phyloP scores from a whole-genome alignment of 2,113 vertebrate species.

The Sturnus vulgaris region DNA sequence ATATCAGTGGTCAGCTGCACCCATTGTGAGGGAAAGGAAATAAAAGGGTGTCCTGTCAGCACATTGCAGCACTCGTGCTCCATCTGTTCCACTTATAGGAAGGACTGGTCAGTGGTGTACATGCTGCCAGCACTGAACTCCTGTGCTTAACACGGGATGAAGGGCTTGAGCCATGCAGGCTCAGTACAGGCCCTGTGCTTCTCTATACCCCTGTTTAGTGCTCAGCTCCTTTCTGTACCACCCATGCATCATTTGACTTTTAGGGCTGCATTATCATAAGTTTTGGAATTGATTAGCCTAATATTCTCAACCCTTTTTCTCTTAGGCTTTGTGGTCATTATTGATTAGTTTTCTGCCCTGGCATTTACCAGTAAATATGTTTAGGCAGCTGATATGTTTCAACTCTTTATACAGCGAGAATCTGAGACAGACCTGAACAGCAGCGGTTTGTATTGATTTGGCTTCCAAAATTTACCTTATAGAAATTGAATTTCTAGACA shows the following conservation, averaged over 20 bases:
- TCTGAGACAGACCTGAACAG: not conserved
- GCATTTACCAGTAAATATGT: not conserved
- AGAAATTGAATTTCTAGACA: slow-evolving; percentile 5
- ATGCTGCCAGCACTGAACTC: not conserved
- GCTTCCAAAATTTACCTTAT: not conserved
- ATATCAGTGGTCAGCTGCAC: not conserved
- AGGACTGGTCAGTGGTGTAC: not conserved
- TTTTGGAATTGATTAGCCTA: not conserved
- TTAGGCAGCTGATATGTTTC: not conserved
- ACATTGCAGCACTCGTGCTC: not conserved
- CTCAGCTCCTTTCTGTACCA: not conserved
- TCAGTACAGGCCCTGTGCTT: not conserved
- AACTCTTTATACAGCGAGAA: not conserved
- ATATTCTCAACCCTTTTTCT: not conserved
- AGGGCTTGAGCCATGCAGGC: not conserved
- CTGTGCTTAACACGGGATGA: not conserved
- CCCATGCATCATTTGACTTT: not conserved
- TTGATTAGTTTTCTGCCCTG: not conserved
- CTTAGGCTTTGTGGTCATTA: not conserved
- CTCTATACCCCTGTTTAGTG: not conserved
- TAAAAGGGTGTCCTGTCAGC: not conserved
- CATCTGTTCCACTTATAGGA: not conserved
- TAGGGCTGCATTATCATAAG: not conserved
- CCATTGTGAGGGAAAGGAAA: not conserved
- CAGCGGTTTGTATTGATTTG: not conserved